Evolutionary conservation across 2,888 invertebrate genomes (phyloP).

Genomic region (Scaptomyza flava): DNA sequence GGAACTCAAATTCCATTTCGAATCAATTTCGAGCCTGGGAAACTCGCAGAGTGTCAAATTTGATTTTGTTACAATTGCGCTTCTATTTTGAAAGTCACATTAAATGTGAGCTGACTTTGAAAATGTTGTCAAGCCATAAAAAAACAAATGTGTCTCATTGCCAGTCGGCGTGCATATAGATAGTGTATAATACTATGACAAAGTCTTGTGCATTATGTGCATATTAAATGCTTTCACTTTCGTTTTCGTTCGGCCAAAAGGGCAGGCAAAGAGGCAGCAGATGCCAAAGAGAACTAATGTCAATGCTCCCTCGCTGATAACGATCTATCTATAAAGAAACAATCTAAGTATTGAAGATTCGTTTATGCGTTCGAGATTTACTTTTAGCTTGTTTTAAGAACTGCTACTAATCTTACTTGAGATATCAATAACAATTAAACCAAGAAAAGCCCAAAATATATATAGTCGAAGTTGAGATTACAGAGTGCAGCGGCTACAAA

Average conservation of each 20-base stretch:
- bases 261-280: slow-evolving; percentile 12
- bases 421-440: no score
- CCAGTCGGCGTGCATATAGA: slow-evolving; percentile 22
- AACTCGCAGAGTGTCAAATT: slow-evolving; percentile 52
- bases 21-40: slow-evolving; percentile 52
- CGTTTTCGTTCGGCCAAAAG: slow-evolving; percentile 29
- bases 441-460: neutral
- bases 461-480: neutral
- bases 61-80: slow-evolving; percentile 47
- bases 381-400: no score
- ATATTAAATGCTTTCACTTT: slow-evolving; percentile 82
- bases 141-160: slow-evolving; percentile 35
- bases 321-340: no score
- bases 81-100: slow-evolving; percentile 56
- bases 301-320: neutral
- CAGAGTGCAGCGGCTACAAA: slow-evolving; percentile 13
- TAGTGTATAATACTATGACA: slow-evolving; percentile 2
- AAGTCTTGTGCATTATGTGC: slow-evolving; percentile 67
- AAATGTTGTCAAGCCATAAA: slow-evolving; percentile 1
- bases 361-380: no score
- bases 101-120: slow-evolving; percentile 45
- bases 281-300: slow-evolving; percentile 18
- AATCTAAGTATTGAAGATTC: no score
- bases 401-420: neutral
- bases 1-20: slow-evolving; percentile 62